A percentile compares a stretch with the other conserved stretches of the same genome.
Conservation (phyloP, 2,113 vertebrate species). For the Spizaetus ornatus region DNA sequence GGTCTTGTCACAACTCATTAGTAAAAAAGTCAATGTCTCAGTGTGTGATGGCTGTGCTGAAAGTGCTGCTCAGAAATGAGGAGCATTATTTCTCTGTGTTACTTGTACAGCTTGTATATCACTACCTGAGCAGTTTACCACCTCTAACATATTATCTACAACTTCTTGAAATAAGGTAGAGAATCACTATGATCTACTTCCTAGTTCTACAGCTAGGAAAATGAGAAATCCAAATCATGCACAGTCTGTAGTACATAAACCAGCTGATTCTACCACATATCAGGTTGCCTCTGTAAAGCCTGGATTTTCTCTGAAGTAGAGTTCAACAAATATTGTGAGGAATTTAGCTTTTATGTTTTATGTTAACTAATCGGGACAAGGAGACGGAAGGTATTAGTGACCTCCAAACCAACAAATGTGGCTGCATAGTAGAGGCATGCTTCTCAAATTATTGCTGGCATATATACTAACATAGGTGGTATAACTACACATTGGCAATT, state of each 20-base stretch:
- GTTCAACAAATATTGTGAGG: not conserved
- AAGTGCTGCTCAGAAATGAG: not conserved
- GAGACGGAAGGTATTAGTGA: not conserved
- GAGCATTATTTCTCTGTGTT: not conserved
- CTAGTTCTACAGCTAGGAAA: not conserved
- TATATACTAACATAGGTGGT: not conserved
- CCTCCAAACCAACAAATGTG: not conserved
- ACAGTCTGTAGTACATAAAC: not conserved
- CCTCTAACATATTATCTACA: not conserved
- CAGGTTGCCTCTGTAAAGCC: not conserved
- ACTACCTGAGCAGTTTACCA: not conserved
- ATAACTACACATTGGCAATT: not conserved
- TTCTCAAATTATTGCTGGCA: not conserved
- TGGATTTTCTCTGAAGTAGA: not conserved
- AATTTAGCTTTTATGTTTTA: not conserved
- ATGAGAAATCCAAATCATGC: not conserved
- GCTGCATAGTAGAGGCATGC: not conserved
- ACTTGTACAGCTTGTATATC: not conserved
- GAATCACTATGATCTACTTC: not conserved
- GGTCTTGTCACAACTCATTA: not conserved
- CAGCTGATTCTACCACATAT: not conserved
- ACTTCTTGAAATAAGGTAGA: not conserved
- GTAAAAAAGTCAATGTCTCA: not conserved
- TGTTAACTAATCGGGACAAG: not conserved
- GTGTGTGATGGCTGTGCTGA: not conserved